Evolutionary conservation across 1,140 invertebrate genomes (phyloP).

Genomic region (Saxidomus purpurata): DNA sequence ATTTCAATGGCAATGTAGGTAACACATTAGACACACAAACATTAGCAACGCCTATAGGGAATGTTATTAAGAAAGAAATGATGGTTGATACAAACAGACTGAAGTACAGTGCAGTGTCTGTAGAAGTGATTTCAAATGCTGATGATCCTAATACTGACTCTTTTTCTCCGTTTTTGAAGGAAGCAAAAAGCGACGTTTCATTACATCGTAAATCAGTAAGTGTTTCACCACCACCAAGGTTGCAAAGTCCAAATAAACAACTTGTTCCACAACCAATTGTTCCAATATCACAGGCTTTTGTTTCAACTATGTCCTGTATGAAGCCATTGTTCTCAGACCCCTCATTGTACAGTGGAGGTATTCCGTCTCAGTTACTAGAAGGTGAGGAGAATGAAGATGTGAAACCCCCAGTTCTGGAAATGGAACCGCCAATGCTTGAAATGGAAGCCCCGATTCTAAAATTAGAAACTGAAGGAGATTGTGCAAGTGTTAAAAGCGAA

Average conservation of each 20-base stretch:
- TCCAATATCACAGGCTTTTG: constrained; percentile 71
- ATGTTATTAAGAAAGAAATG: not conserved
- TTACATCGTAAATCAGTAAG: constrained; percentile 23
- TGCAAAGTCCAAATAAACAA: constrained; percentile 71
- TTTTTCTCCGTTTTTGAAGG: constrained; percentile 16
- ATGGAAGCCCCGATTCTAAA: constrained; percentile 63
- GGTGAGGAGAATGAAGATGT: constrained; percentile 54
- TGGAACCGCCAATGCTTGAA: constrained; percentile 57
- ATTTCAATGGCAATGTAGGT: not conserved
- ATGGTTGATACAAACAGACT: not conserved
- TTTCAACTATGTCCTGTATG: constrained; percentile 41
- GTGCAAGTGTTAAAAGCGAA: constrained; percentile 54
- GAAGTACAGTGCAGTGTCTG: constrained; percentile 7
- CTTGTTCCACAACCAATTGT: constrained; percentile 78
- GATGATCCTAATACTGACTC: not conserved
- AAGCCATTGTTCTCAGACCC: constrained; percentile 22
- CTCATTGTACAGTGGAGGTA: constrained; percentile 16
- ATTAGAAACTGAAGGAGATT: constrained; percentile 39
- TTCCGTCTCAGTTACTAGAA: constrained; percentile 50
- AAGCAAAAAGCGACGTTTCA: constrained; percentile 43
- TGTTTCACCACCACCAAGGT: constrained; percentile 40
- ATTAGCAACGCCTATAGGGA: no score
- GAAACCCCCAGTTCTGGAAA: constrained; percentile 54
- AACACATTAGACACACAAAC: not conserved
- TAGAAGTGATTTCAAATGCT: not conserved